Conservation (phyloP, 1,140 invertebrate species). For the Macrobrachium nipponense region DNA sequence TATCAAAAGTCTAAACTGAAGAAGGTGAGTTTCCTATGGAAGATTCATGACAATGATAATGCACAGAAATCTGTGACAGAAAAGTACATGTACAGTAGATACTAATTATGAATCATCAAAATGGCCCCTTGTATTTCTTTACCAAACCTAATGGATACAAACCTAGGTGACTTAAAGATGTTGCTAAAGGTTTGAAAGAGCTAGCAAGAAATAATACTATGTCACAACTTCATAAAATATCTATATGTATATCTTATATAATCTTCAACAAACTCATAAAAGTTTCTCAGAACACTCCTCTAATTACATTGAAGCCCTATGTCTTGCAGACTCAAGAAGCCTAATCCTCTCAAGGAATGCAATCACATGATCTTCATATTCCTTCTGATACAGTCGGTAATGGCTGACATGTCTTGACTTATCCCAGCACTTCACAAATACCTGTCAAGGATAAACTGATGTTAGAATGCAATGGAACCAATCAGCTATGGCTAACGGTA, state of each 20-base stretch:
- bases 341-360: neutral
- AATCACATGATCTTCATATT: neutral
- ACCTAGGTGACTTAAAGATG: too few relatives aligned
- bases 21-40: too few relatives aligned
- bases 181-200: too few relatives aligned
- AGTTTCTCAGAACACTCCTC: neutral
- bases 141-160: too few relatives aligned
- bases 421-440: neutral
- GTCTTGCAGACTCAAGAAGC: neutral
- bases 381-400: neutral
- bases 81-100: too few relatives aligned
- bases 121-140: too few relatives aligned
- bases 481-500: neutral
- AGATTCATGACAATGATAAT: too few relatives aligned
- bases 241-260: neutral
- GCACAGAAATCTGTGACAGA: too few relatives aligned
- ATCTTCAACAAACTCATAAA: neutral
- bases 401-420: neutral
- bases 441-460: neutral
- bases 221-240: neutral
- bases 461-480: neutral
- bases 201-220: neutral
- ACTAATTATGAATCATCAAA: too few relatives aligned
- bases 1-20: too few relatives aligned
- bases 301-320: neutral